phyloP scores from a whole-genome alignment of 2,113 vertebrate species.

The Rattus rattus region DNA sequence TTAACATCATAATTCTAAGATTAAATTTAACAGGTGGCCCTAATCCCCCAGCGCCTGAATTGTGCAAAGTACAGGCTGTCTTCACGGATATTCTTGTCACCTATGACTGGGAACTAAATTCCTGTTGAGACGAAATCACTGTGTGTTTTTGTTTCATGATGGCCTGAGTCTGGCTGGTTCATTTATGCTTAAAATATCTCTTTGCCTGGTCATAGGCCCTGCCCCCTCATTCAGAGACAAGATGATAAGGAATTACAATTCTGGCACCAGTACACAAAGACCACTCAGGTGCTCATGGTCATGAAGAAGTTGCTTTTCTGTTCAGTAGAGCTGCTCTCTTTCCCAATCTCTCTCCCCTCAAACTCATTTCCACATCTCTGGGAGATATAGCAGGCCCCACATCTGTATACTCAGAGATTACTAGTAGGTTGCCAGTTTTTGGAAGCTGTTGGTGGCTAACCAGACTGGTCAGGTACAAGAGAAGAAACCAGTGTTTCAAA shows the following conservation, averaged over 20 bases:
- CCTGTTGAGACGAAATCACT: constrained; percentile 75
- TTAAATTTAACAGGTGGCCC: constrained; percentile 77
- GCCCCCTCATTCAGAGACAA: not conserved
- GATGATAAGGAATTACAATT: constrained; percentile 56
- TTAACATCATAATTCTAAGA: constrained; percentile 73
- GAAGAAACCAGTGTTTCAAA: constrained; percentile 33
- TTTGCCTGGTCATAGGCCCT: constrained; percentile 67
- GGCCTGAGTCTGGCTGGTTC: constrained; percentile 71
- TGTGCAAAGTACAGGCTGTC: constrained; percentile 24
- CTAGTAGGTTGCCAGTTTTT: not conserved
- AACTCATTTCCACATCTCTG: not conserved
- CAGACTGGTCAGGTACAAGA: not conserved
- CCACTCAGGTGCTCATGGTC: constrained; percentile 46
- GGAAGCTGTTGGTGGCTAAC: constrained; percentile 44
- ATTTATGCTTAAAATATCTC: constrained; percentile 75
- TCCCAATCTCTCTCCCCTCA: not conserved
- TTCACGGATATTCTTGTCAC: constrained; percentile 56
- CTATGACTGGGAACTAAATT: constrained; percentile 54
- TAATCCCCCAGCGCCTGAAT: constrained; percentile 74
- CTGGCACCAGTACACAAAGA: constrained; percentile 53
- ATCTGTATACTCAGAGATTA: not conserved
- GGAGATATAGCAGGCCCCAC: not conserved
- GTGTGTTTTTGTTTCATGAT: constrained; percentile 65
- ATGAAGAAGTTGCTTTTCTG: constrained; percentile 41
- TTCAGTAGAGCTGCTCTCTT: constrained; percentile 31